Percentiles rank a stretch among this genome's conserved stretches.
Evolutionary conservation across 2,888 invertebrate species (phyloP).

Genomic region (Epinotia ramella): DNA sequence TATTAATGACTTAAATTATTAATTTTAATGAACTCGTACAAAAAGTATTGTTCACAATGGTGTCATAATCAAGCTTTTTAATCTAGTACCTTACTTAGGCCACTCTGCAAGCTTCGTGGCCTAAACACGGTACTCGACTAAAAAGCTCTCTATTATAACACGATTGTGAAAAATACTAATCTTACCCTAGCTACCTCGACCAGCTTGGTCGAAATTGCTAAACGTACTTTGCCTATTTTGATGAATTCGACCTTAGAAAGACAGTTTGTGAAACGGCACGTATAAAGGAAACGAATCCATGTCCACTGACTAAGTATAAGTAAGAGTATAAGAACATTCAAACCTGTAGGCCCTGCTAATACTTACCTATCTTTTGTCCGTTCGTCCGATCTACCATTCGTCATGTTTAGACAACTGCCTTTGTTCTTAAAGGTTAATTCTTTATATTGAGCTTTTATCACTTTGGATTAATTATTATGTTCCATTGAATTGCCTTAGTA

Average conservation of each 20-base stretch:
- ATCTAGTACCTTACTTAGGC: too few relatives aligned
- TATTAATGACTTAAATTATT: too few relatives aligned
- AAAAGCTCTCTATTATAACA: too few relatives aligned
- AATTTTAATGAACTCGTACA: too few relatives aligned
- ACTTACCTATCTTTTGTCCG: slow-evolving; percentile 45
- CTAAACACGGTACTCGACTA: too few relatives aligned
- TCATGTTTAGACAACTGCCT: slow-evolving; percentile 52
- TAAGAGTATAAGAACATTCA: background rate
- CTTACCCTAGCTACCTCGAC: too few relatives aligned
- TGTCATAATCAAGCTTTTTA: too few relatives aligned
- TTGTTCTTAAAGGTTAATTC: slow-evolving; percentile 45
- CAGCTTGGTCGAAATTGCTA: too few relatives aligned
- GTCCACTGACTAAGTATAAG: slow-evolving; percentile 17
- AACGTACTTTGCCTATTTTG: background rate
- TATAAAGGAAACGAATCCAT: slow-evolving; percentile 20
- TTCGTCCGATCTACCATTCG: slow-evolving; percentile 48
- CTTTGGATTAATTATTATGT: slow-evolving; percentile 34
- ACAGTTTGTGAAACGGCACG: slow-evolving; percentile 12
- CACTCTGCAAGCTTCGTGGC: too few relatives aligned
- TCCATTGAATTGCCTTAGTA: background rate
- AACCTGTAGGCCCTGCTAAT: slow-evolving; percentile 39
- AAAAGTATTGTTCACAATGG: too few relatives aligned
- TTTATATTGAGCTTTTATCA: slow-evolving; percentile 38
- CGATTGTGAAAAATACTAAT: too few relatives aligned
- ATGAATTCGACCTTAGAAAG: background rate